Base-by-base conservation (phyloP, 2,113 vertebrate genomes). In the Macrotis lagotis region DNA sequence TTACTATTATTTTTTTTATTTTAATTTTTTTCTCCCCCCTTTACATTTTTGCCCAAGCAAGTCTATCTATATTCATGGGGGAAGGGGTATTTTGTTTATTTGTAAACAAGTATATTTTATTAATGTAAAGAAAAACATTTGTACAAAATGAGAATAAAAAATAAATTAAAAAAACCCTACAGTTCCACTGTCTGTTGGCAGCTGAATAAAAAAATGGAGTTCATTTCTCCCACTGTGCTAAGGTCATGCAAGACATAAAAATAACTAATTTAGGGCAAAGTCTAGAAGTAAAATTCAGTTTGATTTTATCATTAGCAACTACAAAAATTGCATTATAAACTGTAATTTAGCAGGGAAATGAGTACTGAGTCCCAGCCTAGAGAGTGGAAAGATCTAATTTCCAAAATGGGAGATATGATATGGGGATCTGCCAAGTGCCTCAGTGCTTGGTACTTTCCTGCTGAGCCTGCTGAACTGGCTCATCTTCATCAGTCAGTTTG, bases 231-330 rank as follows among this genome's bases (percentile, higher is more conserved):
- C 66, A 90, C 66, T 51, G 10, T 24, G 51, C 0, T 0, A 91
- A 92, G 48, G 51, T 11, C 51, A 50, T 10, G 1, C n/a, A 90
- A 92, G 92, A 90, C 55, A 94, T 53, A 90, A 44, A 94, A 92
- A 89, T 28, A 50, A 90, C 74, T 91, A 91, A 93, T 1, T 51
- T 51, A 88, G 66, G 55, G 22, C 26, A 88, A 94, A 91, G 74
- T 50, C 48, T 44, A 96, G 53, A 89, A 53, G 74, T 26, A 50
- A 24, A 91, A 53, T 12, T 47, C 50, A 24, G 6, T 66, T 89
- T 91, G 50, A 44, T 89, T 96, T 94, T 93, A 48, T 90, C 53
- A 51, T 90, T 90, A 95, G 66, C n/a, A 83, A 24, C 66, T 19
- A 24, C 19, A n/a, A 83, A 83, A 96, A 94, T 74, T 0, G 44